Evolutionary conservation across 2,888 invertebrate species (phyloP).

Genomic region (Cephus nigrinus): DNA sequence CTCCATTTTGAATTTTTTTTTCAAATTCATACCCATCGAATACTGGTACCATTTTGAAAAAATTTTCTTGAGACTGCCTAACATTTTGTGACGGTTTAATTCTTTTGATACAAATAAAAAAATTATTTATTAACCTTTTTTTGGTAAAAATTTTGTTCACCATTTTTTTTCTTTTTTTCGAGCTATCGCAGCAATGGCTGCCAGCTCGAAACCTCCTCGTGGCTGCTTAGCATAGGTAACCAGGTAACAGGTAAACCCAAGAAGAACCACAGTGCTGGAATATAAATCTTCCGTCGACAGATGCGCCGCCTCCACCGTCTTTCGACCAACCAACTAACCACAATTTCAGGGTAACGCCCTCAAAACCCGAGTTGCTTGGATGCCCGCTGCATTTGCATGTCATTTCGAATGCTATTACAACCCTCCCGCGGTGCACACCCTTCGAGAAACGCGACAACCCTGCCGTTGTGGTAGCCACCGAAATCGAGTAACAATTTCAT

Average conservation of each 20-base stretch:
- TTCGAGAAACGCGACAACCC: conserved; percentile 1
- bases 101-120: neutral
- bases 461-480: neutral
- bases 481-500: neutral
- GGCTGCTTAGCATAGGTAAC: conserved; percentile 7
- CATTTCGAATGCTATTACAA: conserved; percentile 38
- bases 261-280: conserved; percentile 33
- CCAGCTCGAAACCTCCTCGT: neutral
- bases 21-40: neutral
- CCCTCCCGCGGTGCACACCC: neutral
- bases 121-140: neutral
- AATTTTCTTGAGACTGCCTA: neutral
- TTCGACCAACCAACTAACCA: conserved; percentile 60
- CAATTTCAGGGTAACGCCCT: conserved; percentile 62
- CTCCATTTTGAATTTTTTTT: conserved; percentile 39
- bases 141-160: neutral
- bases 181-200: neutral
- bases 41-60: neutral
- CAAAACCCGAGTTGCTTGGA: conserved; percentile 43
- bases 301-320: conserved; percentile 61
- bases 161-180: neutral
- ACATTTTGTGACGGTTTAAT: neutral
- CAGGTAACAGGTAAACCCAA: conserved; percentile 6
- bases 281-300: conserved; percentile 63
- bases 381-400: conserved; percentile 51